phyloP scores from a whole-genome alignment of 2,113 vertebrate species.

The Sylvietta virens region DNA sequence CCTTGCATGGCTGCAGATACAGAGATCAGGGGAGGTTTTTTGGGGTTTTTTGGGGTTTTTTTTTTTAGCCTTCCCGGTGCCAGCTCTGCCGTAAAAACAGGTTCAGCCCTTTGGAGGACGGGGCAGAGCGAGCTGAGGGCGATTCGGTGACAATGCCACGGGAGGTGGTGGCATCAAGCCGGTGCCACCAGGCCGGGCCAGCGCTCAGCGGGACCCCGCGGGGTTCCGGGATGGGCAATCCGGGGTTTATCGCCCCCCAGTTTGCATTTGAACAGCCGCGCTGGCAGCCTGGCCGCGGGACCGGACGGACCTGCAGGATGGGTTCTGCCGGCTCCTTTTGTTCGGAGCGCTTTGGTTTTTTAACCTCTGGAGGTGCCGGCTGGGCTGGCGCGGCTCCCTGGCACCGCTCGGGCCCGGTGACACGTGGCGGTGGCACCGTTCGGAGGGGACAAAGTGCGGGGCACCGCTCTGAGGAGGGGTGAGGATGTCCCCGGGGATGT shows the following conservation, averaged over 20 bases:
- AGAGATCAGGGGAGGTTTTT: constrained; percentile 65
- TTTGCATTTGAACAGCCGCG: neutral
- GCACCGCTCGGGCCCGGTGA: neutral
- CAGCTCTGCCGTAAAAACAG: neutral
- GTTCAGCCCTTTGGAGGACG: neutral
- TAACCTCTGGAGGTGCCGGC: neutral
- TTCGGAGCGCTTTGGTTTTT: neutral
- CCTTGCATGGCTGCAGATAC: constrained; percentile 83
- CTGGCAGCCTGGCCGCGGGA: neutral
- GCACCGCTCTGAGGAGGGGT: neutral
- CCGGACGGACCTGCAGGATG: neutral
- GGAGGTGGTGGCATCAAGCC: neutral
- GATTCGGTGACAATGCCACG: neutral
- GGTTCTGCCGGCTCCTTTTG: neutral
- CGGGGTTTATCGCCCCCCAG: neutral
- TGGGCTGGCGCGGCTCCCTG: neutral
- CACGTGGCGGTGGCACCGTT: accelerated
- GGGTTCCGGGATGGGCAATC: accelerated
- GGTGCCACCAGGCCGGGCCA: neutral
- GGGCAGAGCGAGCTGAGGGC: neutral
- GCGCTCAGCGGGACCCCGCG: neutral
- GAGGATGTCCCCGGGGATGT: neutral
- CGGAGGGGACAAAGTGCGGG: neutral
- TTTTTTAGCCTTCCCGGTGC: neutral
- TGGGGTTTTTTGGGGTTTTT: neutral